Evolutionary conservation across 1,140 invertebrate species (phyloP).

Genomic region (Drosophila kurseongensis): DNA sequence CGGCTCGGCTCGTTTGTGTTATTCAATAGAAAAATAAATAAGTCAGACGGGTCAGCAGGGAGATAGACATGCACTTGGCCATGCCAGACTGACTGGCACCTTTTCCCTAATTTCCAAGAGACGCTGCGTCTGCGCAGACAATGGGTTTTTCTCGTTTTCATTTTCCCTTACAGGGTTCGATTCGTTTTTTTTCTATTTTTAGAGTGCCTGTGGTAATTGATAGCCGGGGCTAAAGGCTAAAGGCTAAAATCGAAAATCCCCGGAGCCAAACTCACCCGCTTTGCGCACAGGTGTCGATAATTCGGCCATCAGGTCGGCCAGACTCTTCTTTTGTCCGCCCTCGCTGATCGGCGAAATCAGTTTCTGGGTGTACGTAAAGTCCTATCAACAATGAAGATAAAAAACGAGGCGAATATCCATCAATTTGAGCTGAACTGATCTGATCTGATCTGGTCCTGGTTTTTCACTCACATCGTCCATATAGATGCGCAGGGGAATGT

Average conservation of each 20-base stretch:
- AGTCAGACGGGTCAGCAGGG: conserved; percentile 48
- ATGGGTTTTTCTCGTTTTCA: conserved; percentile 7
- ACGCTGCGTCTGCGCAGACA: conserved; percentile 48
- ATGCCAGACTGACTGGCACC: conserved; percentile 80
- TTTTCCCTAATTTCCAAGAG: conserved; percentile 60
- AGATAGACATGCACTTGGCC: conserved; percentile 51
- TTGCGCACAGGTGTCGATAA: conserved; percentile 85
- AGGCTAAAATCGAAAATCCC: not conserved
- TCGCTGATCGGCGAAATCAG: conserved; percentile 90
- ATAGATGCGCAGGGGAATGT: conserved; percentile 97
- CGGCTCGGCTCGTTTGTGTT: conserved; percentile 57
- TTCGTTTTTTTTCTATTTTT: conserved; percentile 1
- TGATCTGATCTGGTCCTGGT: not conserved
- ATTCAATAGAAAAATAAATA: conserved; percentile 81
- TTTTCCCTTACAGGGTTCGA: not conserved
- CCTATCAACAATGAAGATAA: conserved; percentile 68
- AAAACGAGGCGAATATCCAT: conserved; percentile 9
- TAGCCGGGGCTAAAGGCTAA: conserved; percentile 28
- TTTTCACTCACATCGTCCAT: conserved; percentile 85
- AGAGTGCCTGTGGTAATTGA: conserved; percentile 54
- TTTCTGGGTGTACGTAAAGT: conserved; percentile 90
- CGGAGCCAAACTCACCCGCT: conserved; percentile 69
- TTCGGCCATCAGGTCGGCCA: conserved; percentile 90
- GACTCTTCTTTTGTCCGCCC: conserved; percentile 90
- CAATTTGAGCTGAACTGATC: conserved; percentile 7